Conservation (phyloP, 2,888 invertebrate species). For the Lepetodrilus schrolli region DNA sequence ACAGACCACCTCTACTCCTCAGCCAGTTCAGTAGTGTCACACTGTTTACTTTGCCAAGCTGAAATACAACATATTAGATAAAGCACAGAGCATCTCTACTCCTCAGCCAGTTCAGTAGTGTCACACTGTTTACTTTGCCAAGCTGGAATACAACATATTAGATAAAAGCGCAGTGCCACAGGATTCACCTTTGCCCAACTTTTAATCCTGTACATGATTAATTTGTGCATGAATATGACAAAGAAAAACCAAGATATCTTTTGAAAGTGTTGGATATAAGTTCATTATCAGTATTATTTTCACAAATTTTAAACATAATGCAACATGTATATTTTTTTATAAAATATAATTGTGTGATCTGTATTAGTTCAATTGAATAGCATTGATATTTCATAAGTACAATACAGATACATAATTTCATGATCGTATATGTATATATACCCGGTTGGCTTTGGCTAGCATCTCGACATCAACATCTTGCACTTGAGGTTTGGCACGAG, state of each 20-base stretch:
- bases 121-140: slow-evolving; percentile 55
- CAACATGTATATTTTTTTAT: no score
- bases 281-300: no score
- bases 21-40: slow-evolving; percentile 61
- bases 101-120: slow-evolving; percentile 60
- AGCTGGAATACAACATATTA: slow-evolving; percentile 43
- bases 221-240: neutral
- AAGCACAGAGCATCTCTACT: slow-evolving; percentile 48
- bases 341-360: no score
- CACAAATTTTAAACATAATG: no score
- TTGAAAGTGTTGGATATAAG: no score
- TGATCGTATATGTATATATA: no score
- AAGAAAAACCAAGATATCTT: neutral
- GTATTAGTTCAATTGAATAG: no score
- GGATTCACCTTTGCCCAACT: slow-evolving; percentile 49
- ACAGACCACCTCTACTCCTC: slow-evolving; percentile 50
- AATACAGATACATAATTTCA: no score
- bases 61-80: neutral
- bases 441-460: slow-evolving; percentile 56
- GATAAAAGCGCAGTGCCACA: slow-evolving; percentile 48
- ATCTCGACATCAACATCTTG: slow-evolving; percentile 59
- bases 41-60: slow-evolving; percentile 59
- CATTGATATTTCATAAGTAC: no score
- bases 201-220: neutral
- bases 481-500: slow-evolving; percentile 54